Evolutionary conservation across 2,113 vertebrate genomes (phyloP), one percentile per base, ranked within the genome.

Genomic region (Echinops telfairi): DNA sequence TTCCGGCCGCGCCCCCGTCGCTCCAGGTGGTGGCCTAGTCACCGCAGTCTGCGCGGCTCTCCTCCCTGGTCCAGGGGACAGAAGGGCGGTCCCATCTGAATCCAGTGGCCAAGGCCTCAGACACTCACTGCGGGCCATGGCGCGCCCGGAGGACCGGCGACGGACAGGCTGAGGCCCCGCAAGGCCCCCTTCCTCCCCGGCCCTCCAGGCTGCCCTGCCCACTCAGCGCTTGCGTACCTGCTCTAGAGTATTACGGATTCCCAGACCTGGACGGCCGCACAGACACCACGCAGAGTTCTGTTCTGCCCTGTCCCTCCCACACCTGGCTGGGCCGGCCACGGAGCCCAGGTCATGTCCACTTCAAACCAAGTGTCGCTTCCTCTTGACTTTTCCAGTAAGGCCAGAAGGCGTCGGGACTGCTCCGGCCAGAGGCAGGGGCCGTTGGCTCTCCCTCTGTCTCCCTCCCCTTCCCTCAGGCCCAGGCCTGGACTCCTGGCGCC

Each of bases 1-100:
- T 95, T 93, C 81, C 92, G 89, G 92, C 97, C 96, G 81, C 90
- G 81, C 90, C 94, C 86, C 87, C 38, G 92, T 92, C 97, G 62
- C 66, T 38, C 80, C 47, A 93, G 92, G 14, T 3, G 33, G 19
- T 11, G 1, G 76, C 66, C 82, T 83, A 29, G 60, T 43, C 60
- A 82, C 90, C 29, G 68, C 81, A 1, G 70, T 19, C 84, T 17
- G 75, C 29, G 11, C 88, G 47, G 15, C 3, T 81, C 53, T 57
- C 90, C 38, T 64, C 23, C 81, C 43, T 40, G 70, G 53, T 12
- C 81, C 2, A 87, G 90, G 94, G 81, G 92, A 88, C 81, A 90
- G 90, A 64, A 87, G 92, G 89, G 94, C 91, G 92, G 94, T 95
- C 93, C 96, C 95, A 83, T 89, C 93, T 27, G 27, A 86, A 91